phyloP scores from a whole-genome alignment of 2,797 vertebrate genomes.

The Danio choprae region DNA sequence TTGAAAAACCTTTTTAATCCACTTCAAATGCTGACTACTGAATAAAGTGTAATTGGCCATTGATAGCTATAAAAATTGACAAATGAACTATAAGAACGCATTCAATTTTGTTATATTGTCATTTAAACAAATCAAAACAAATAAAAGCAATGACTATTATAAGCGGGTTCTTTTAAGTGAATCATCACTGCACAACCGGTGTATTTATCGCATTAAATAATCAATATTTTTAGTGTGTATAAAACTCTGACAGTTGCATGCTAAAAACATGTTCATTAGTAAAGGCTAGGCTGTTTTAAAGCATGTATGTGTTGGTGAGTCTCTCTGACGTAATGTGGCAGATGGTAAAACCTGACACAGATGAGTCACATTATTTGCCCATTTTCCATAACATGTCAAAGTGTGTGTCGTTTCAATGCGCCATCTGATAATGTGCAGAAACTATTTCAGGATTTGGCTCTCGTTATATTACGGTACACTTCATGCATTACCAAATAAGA shows the following conservation, averaged over 20 bases:
- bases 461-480: neutral
- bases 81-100: no score
- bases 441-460: constrained; percentile 17
- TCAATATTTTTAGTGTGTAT: neutral
- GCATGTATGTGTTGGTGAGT: constrained; percentile 26
- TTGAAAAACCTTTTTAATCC: no score
- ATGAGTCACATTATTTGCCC: constrained; percentile 38
- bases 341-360: constrained; percentile 40
- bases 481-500: constrained; percentile 27
- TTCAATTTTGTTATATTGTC: no score
- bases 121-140: no score
- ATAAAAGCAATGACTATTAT: neutral
- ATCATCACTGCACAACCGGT: neutral
- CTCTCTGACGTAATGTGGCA: constrained; percentile 31
- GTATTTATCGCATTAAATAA: no score
- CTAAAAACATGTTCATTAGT: constrained; percentile 18
- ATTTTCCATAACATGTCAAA: constrained; percentile 44
- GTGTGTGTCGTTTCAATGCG: constrained; percentile 29
- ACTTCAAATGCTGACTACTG: no score
- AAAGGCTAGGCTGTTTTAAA: constrained; percentile 19
- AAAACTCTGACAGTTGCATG: neutral
- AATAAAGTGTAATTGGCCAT: no score
- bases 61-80: no score
- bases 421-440: constrained; percentile 37
- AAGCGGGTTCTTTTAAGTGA: neutral